Evolutionary conservation across 2,797 vertebrate genomes (phyloP).

Genomic region (Catostomus latipinnis): DNA sequence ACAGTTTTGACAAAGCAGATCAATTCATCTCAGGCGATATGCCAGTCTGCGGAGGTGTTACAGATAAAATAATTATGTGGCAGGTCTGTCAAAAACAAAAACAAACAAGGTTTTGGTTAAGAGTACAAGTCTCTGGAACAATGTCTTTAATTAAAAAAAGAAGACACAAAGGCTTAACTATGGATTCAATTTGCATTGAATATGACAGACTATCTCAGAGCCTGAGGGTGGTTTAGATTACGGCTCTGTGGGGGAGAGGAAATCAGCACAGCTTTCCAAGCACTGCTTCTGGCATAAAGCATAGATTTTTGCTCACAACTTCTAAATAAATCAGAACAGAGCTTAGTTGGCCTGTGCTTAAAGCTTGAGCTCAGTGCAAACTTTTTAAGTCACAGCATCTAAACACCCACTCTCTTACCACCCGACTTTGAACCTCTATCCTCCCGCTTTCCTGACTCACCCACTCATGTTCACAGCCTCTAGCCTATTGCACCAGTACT

Average conservation of each 20-base stretch:
- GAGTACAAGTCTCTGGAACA: slow-evolving; percentile 5
- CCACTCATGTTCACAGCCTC: slow-evolving; percentile 22
- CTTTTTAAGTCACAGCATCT: slow-evolving; percentile 41
- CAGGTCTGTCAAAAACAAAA: slow-evolving; percentile 25
- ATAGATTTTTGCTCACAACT: slow-evolving; percentile 47
- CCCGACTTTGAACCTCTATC: slow-evolving; percentile 19
- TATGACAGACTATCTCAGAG: background rate
- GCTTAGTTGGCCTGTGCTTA: slow-evolving; percentile 38
- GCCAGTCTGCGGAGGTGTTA: slow-evolving; percentile 9
- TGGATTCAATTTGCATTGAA: slow-evolving; percentile 1
- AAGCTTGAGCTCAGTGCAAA: slow-evolving; percentile 42
- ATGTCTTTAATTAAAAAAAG: slow-evolving; percentile 9
- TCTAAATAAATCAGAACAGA: slow-evolving; percentile 30
- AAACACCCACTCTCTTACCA: slow-evolving; percentile 25
- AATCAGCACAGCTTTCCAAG: slow-evolving; percentile 13
- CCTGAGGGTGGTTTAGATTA: background rate
- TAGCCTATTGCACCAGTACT: slow-evolving; percentile 13
- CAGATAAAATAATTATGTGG: slow-evolving; percentile 28
- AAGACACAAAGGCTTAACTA: background rate
- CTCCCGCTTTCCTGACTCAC: slow-evolving; percentile 16
- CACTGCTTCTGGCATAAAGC: slow-evolving; percentile 18
- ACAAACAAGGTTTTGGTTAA: slow-evolving; percentile 11
- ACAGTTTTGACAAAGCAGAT: slow-evolving; percentile 40
- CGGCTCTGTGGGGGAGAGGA: slow-evolving; percentile 13
- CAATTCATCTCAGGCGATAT: slow-evolving; percentile 38